A percentile compares a stretch with the other conserved stretches of the same genome.
Conservation (phyloP, 2,888 invertebrate species). For the Myathropa florea region DNA sequence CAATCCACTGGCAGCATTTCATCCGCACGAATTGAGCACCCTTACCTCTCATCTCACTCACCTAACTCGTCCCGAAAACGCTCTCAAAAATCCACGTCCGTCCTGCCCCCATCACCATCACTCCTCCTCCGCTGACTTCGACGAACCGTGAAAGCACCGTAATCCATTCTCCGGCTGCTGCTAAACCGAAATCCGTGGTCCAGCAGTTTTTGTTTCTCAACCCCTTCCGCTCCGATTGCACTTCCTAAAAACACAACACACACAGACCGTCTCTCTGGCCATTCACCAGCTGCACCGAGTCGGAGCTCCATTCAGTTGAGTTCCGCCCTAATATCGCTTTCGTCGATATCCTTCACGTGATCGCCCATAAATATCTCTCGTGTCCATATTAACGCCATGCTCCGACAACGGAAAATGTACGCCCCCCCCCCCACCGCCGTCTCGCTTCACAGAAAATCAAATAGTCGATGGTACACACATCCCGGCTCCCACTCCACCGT, state of each 20-base stretch:
- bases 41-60: no score
- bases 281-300: neutral
- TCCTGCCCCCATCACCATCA: neutral
- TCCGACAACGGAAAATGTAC: neutral
- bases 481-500: neutral
- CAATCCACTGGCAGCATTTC: neutral
- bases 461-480: neutral
- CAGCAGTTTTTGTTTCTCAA: neutral
- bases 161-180: neutral
- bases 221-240: neutral
- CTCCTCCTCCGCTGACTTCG: neutral
- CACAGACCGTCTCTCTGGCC: neutral
- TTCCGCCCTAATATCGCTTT: neutral
- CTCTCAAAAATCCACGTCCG: neutral
- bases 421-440: no score
- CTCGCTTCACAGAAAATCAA: neutral
- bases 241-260: neutral
- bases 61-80: neutral
- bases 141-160: neutral
- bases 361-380: neutral
- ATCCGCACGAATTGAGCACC: neutral
- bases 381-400: neutral
- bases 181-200: neutral
- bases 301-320: neutral
- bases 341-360: neutral